Base-by-base conservation (phyloP, 1,140 invertebrate genomes). In the Sogatella furcifera region DNA sequence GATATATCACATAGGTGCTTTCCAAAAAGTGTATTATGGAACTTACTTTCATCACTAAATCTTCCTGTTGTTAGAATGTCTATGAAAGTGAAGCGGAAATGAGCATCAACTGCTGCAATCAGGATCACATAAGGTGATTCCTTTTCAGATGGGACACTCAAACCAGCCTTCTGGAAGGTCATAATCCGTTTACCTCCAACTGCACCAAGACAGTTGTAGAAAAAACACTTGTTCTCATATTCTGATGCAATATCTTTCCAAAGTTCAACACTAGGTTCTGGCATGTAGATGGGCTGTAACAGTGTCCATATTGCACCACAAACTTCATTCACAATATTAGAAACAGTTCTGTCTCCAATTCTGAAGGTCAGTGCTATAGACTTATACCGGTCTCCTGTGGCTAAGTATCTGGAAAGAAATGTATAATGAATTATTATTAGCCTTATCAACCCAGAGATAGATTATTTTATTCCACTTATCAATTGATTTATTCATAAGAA, bases 61-160 rank as follows among this genome's bases (percentile, higher is more conserved):
- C 34, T 38, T 38, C 11, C 34, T 5, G 34, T 13, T 1, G 34
- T 8, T 10, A 38, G 2, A 11, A 38, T 38, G 11, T 38, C 34
- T 11, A 38, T 38, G 34, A 38, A 38, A 5, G 34, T 38, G 34
- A 38, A 38, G 2, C 34, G 34, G 9, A 8, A 38, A 38, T 38
- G 9, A 38, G 34, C 34, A 61, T 74, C 72, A 14, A 66, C 64
- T 3, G 69, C 44, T n/a, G 67, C 73, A 52, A 73, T 60, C 5
- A 74, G 52, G n/a, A 73, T 66, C 5, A 72, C 64, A 21, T 63
- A 67, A 58, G 69, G 73, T 46, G 59, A 65, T 9, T 55, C 49
- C 64, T 76, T 76, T 52, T 76, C 74, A 65, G 77, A 77, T 56
- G 67, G 72, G 64, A 67, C 74, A 38, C 62, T 8, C 0, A 66